Conservation (phyloP, 2,888 invertebrate species). For the Cryptophagus acutangulus region DNA sequence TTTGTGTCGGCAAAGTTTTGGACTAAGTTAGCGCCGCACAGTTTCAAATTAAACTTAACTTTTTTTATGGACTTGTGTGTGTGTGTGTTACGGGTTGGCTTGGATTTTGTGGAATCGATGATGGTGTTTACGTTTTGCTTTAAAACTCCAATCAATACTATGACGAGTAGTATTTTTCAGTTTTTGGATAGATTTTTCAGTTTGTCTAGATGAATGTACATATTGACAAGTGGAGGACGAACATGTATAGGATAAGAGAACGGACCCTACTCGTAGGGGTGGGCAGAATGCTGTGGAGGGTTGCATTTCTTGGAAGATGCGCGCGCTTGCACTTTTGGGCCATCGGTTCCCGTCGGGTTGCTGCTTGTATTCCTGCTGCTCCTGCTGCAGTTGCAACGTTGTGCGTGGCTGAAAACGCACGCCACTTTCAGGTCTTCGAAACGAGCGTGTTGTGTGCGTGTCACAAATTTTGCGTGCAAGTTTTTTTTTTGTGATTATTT, state of each 20-base stretch:
- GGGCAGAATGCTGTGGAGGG: constrained; percentile 27
- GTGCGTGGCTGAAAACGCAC: constrained; percentile 40
- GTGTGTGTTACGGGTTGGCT: no score
- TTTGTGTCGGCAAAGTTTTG: constrained; percentile 48
- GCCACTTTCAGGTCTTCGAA: constrained; percentile 30
- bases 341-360: constrained; percentile 18
- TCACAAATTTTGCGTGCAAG: constrained; percentile 3
- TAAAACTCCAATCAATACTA: constrained; percentile 30
- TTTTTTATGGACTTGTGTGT: constrained; percentile 47
- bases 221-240: constrained; percentile 3
- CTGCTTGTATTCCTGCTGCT: constrained; percentile 22
- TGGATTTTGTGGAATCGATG: constrained; percentile 48
- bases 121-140: constrained; percentile 44
- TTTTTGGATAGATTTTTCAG: not conserved
- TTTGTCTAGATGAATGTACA: not conserved
- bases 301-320: constrained; percentile 42
- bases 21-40: constrained; percentile 45
- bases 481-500: not conserved
- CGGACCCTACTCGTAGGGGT: constrained; percentile 28
- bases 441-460: constrained; percentile 30
- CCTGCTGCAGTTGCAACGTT: constrained; percentile 42
- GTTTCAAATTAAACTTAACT: constrained; percentile 47
- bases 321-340: constrained; percentile 46
- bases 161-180: constrained; percentile 24
- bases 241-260: constrained; percentile 3